Evolutionary conservation across 1,140 invertebrate genomes (phyloP).

Genomic region (Heliothis subflexa): DNA sequence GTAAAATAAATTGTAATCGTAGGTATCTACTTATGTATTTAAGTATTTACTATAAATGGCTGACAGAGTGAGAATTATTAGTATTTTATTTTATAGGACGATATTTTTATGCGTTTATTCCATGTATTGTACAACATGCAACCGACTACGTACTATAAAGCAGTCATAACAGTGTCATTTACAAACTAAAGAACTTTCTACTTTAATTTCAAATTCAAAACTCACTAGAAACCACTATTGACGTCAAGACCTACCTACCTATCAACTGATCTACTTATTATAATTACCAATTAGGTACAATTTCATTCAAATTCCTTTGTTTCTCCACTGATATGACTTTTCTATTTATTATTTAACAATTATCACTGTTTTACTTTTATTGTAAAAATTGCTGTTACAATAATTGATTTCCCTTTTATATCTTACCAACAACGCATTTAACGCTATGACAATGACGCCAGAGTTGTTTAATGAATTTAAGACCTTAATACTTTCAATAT

Average conservation of each 20-base stretch:
- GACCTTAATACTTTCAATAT: neutral
- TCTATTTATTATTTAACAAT: neutral
- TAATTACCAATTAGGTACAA: neutral
- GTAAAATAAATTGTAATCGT: too few species aligned
- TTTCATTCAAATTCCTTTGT: slow-evolving; percentile 16
- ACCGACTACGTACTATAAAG: neutral
- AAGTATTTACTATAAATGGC: too few species aligned
- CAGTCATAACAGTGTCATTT: neutral
- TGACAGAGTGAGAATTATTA: too few species aligned
- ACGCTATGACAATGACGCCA: neutral
- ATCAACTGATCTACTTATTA: neutral
- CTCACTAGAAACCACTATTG: neutral
- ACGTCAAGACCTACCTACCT: neutral
- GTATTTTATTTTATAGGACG: too few species aligned
- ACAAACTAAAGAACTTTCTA: neutral
- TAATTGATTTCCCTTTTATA: neutral
- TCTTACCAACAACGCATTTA: neutral
- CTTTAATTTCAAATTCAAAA: neutral
- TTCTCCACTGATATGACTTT: slow-evolving; percentile 31
- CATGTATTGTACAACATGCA: neutral
- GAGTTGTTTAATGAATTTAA: neutral
- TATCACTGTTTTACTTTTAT: neutral
- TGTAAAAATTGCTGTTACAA: neutral
- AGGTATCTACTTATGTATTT: too few species aligned
- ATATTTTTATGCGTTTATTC: neutral